Conservation (phyloP, 2,888 invertebrate genomes). For the Opisthograptis luteolata region DNA sequence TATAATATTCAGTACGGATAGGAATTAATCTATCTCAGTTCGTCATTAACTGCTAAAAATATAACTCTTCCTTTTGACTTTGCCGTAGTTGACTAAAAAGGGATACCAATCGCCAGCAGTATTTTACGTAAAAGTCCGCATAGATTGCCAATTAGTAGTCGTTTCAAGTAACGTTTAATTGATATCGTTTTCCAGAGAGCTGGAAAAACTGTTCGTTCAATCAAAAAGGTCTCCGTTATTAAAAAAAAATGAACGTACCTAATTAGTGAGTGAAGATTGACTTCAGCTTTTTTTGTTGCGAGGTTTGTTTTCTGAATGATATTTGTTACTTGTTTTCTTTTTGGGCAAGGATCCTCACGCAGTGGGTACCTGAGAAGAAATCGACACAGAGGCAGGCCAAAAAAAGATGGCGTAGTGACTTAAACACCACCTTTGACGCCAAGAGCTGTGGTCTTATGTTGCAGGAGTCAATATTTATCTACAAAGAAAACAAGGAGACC, state of each 20-base stretch:
- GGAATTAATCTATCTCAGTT: too few species aligned
- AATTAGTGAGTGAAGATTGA: conserved; percentile 14
- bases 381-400: too few species aligned
- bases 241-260: conserved; percentile 7
- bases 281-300: not conserved
- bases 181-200: conserved; percentile 13
- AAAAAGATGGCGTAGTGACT: too few species aligned
- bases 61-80: not conserved
- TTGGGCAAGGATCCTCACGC: not conserved
- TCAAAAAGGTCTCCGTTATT: conserved; percentile 4
- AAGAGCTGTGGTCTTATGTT: too few species aligned
- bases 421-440: too few species aligned
- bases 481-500: too few species aligned
- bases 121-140: not conserved
- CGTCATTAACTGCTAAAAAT: too few species aligned
- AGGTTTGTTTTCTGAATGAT: not conserved
- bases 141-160: conserved; percentile 19
- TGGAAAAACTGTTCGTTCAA: conserved; percentile 14
- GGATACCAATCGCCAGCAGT: not conserved
- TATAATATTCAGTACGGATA: too few species aligned
- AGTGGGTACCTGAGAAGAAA: too few species aligned
- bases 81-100: too few species aligned
- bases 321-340: not conserved
- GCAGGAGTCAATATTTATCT: too few species aligned
- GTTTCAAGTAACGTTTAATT: conserved; percentile 23